These are phyloP conservation scores for Penaeus japonicus DNA, from an alignment of 1,140 invertebrate species.

Conservation along the genomic window DNA sequence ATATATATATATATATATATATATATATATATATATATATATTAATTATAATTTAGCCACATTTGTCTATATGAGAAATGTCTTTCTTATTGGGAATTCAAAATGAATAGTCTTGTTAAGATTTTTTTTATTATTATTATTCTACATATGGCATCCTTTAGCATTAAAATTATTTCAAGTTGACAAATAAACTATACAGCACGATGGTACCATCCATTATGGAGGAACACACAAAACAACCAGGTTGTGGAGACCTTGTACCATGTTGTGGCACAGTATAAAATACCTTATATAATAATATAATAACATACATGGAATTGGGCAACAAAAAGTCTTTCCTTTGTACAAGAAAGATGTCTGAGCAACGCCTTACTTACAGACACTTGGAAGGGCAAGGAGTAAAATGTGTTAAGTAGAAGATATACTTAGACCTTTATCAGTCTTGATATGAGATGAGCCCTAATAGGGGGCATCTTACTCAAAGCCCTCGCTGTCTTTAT, in stretches of 20 bases:
- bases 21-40: background rate
- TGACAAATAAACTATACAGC: slow-evolving; percentile 56
- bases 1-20: background rate
- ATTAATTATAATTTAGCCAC: background rate
- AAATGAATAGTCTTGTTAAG: slow-evolving; percentile 38
- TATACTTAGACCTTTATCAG: background rate
- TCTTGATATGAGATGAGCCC: background rate
- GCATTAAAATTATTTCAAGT: slow-evolving; percentile 57
- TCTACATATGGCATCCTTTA: slow-evolving; percentile 57
- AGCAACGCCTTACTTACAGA: slow-evolving; percentile 50
- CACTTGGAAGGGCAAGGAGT: slow-evolving; percentile 44
- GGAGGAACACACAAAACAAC: slow-evolving; percentile 55
- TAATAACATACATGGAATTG: slow-evolving; percentile 47
- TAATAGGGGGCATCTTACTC: slow-evolving; percentile 29
- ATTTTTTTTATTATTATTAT: slow-evolving; percentile 56
- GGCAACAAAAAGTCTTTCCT: slow-evolving; percentile 55
- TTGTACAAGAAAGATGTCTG: slow-evolving; percentile 52
- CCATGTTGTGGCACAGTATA: slow-evolving; percentile 42
- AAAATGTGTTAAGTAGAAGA: background rate
- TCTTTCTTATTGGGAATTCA: background rate
- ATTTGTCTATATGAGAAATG: background rate
- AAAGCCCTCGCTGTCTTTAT: slow-evolving; percentile 50
- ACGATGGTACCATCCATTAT: slow-evolving; percentile 54
- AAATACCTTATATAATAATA: slow-evolving; percentile 55
- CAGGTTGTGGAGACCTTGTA: slow-evolving; percentile 37